Percentiles rank a stretch among this genome's conserved stretches.
Evolutionary conservation across 2,797 vertebrate genomes (phyloP).

Genomic region (Acanthopagrus latus): DNA sequence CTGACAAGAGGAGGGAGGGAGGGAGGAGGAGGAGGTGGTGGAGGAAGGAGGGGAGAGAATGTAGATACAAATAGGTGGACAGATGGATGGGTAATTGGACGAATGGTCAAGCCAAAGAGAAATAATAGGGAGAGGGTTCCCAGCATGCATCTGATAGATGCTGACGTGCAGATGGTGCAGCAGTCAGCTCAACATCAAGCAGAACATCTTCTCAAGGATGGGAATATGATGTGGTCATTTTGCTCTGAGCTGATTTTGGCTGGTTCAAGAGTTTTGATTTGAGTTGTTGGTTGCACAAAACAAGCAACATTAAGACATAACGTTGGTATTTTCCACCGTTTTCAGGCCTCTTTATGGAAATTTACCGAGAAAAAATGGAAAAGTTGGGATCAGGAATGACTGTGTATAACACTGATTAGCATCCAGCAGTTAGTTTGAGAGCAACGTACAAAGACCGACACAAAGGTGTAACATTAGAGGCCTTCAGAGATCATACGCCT

Average conservation of each 20-base stretch:
- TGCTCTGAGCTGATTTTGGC: not conserved
- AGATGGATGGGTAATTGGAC: constrained; percentile 60
- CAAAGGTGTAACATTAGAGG: no score
- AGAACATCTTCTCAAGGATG: not conserved
- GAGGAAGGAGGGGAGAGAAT: constrained; percentile 37
- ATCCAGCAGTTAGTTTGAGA: no score
- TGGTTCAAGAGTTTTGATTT: not conserved
- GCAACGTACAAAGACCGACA: no score
- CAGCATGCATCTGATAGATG: constrained; percentile 49
- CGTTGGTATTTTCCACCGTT: not conserved
- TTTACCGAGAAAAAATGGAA: no score
- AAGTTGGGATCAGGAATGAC: no score
- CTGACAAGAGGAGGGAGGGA: constrained; percentile 46
- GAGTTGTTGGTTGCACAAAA: not conserved
- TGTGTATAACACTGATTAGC: no score
- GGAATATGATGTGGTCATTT: not conserved
- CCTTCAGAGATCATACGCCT: not conserved
- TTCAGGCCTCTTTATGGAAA: not conserved
- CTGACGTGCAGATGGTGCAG: constrained; percentile 40
- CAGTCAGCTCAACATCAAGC: not conserved
- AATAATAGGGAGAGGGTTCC: constrained; percentile 31
- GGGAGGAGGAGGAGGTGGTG: constrained; percentile 5
- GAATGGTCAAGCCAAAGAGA: constrained; percentile 32
- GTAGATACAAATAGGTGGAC: constrained; percentile 51
- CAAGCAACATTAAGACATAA: not conserved